Conservation (phyloP, 2,113 vertebrate genomes). For the Siniperca chuatsi region DNA sequence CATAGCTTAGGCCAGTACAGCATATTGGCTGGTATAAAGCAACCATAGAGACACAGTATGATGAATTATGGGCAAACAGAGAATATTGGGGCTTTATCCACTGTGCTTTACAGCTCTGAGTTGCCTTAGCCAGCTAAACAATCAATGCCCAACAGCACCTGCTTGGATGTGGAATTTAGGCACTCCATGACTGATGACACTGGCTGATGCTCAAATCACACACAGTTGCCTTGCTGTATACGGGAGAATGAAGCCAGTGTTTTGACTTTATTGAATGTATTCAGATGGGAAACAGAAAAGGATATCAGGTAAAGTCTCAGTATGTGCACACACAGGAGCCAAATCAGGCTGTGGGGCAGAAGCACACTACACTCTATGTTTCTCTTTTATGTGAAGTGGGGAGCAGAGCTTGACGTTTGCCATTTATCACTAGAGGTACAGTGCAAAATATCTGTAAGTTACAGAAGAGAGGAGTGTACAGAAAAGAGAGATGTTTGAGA, state of each 20-base stretch:
- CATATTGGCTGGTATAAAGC: constrained; percentile 37
- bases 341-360: constrained; percentile 14
- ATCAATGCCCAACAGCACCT: constrained; percentile 58
- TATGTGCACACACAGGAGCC: background rate
- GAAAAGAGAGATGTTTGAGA: background rate
- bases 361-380: constrained; percentile 7
- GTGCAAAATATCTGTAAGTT: constrained; percentile 20
- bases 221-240: constrained; percentile 29
- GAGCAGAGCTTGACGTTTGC: constrained; percentile 21
- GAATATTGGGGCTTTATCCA: constrained; percentile 56
- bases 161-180: constrained; percentile 51
- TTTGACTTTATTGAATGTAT: constrained; percentile 20
- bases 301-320: constrained; percentile 21
- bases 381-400: constrained; percentile 25
- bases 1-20: constrained; percentile 1
- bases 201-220: constrained; percentile 56
- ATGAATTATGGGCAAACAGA: constrained; percentile 64
- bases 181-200: constrained; percentile 65
- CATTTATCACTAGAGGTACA: constrained; percentile 26
- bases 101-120: constrained; percentile 55
- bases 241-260: constrained; percentile 22
- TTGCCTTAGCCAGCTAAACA: constrained; percentile 65
- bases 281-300: constrained; percentile 18
- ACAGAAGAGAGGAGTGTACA: background rate
- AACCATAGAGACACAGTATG: constrained; percentile 23